Conservation (phyloP, 1,140 invertebrate genomes). For the Colletes gigas region DNA sequence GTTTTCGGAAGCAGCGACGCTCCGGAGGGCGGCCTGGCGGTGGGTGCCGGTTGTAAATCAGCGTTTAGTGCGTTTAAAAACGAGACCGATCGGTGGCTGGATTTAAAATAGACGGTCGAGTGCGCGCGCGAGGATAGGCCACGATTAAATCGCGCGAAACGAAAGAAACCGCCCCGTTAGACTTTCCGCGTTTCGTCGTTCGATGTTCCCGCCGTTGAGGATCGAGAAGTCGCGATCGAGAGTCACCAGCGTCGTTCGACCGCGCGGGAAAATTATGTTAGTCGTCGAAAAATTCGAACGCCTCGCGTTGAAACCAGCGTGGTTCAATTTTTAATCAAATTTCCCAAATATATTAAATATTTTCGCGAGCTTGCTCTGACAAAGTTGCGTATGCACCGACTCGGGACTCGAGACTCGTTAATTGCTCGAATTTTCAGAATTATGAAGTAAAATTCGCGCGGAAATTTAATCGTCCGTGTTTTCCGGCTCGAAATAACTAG, state of each 20-base stretch:
- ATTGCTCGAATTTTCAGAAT: not conserved
- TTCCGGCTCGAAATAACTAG: constrained; percentile 39
- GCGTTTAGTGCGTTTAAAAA: constrained; percentile 65
- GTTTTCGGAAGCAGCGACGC: constrained; percentile 40
- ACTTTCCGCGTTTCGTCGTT: constrained; percentile 22
- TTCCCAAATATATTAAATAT: too few species aligned
- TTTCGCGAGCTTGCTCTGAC: too few species aligned
- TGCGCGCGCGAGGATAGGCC: constrained; percentile 7
- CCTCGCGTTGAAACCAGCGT: too few species aligned
- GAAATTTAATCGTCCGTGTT: constrained; percentile 19
- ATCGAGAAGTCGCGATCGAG: constrained; percentile 10
- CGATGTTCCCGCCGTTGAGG: constrained; percentile 21
- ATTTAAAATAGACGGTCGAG: constrained; percentile 61
- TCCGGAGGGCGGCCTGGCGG: constrained; percentile 14
- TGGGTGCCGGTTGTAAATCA: constrained; percentile 55
- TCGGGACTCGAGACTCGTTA: too few species aligned
- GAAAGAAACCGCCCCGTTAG: constrained; percentile 15
- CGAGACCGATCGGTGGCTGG: constrained; percentile 58
- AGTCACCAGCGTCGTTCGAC: not conserved
- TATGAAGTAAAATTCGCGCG: not conserved
- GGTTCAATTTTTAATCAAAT: too few species aligned
- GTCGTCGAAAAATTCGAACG: too few species aligned
- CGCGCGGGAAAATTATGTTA: not conserved
- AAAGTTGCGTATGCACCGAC: too few species aligned
- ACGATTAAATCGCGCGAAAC: constrained; percentile 42